Percentiles rank a stretch among this genome's conserved stretches.
phyloP scores from a whole-genome alignment of 2,113 vertebrate genomes.

The Onychostruthus taczanowskii region DNA sequence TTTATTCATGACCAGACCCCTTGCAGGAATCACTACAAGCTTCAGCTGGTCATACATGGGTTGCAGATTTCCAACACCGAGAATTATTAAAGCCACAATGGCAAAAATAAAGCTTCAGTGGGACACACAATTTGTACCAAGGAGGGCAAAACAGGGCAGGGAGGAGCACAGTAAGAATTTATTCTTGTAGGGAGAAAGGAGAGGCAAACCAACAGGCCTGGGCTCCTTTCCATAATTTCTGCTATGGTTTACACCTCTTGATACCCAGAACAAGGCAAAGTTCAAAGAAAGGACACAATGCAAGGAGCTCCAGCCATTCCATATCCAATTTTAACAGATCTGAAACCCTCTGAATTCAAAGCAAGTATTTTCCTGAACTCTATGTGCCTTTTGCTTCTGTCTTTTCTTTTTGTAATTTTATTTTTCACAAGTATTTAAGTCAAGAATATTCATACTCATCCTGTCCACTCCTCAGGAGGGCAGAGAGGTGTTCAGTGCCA shows the following conservation, averaged over 20 bases:
- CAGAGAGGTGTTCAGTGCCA: neutral
- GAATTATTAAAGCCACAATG: neutral
- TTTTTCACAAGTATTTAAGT: neutral
- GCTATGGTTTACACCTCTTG: neutral
- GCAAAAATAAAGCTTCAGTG: neutral
- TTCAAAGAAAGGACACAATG: neutral
- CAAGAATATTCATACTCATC: neutral
- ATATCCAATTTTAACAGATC: neutral
- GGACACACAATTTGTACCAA: neutral
- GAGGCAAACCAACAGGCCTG: neutral
- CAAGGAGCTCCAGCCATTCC: neutral
- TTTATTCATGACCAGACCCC: rapidly evolving
- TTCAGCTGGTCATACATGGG: rapidly evolving
- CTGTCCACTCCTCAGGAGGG: neutral
- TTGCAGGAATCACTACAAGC: neutral
- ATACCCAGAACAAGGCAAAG: neutral
- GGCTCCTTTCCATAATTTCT: neutral
- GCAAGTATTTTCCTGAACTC: neutral
- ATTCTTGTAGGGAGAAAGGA: neutral
- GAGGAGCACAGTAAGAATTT: neutral
- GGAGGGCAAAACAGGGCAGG: neutral
- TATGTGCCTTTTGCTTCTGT: neutral
- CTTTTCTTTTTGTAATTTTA: neutral
- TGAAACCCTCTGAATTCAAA: neutral
- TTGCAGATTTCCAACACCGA: neutral